A percentile compares a stretch with the other conserved stretches of the same genome.
Conservation (phyloP, 1,140 invertebrate species). For the Nephila pilipes region DNA sequence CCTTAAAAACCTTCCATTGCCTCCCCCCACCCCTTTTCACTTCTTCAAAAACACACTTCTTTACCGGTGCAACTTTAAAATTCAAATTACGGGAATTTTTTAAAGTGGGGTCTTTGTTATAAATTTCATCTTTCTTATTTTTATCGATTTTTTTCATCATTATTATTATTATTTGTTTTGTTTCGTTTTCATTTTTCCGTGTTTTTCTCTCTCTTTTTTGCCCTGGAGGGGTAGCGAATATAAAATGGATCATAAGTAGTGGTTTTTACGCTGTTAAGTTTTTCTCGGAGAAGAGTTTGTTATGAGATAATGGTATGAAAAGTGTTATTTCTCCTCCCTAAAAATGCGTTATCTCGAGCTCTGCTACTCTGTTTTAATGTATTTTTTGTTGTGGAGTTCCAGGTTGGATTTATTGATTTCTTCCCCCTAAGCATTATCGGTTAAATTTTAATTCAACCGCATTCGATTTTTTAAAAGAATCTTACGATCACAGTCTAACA, state of each 20-base stretch:
- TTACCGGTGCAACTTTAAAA: slow-evolving; percentile 58
- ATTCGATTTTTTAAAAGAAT: too few species aligned
- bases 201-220: background rate
- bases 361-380: too few species aligned
- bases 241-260: background rate
- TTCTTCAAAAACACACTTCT: background rate
- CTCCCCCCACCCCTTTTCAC: too few species aligned
- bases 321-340: background rate
- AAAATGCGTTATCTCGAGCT: background rate
- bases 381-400: too few species aligned
- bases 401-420: too few species aligned
- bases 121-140: slow-evolving; percentile 23
- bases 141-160: background rate
- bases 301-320: slow-evolving; percentile 36
- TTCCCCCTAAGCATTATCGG: too few species aligned
- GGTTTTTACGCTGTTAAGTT: background rate
- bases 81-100: slow-evolving; percentile 62
- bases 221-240: slow-evolving; percentile 6
- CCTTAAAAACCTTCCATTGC: background rate
- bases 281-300: background rate
- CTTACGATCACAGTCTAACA: too few species aligned
- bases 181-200: background rate
- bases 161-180: background rate
- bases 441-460: too few species aligned
- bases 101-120: slow-evolving; percentile 21